Conservation (phyloP, 2,113 vertebrate genomes). For the pig (Sus scrofa) region T2T-Sscrofa CM000812.6:50687501-50688000, state of each 20-base stretch:
- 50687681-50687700: slow-evolving; percentile 97
- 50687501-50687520: slow-evolving; percentile 89
- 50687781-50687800: slow-evolving; percentile 87
- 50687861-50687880: slow-evolving; percentile 87
- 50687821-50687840: slow-evolving; percentile 88
- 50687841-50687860: slow-evolving; percentile 86
- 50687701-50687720: slow-evolving; percentile 97
- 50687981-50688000: slow-evolving; percentile 86
- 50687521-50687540: slow-evolving; percentile 88
- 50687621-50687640: slow-evolving; percentile 97
- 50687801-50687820: slow-evolving; percentile 87
- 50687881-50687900: slow-evolving; percentile 83
- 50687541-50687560: slow-evolving; percentile 89
- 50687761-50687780: slow-evolving; percentile 90
- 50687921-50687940: slow-evolving; percentile 84
- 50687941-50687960: slow-evolving; percentile 84
- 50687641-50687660: slow-evolving; percentile 96
- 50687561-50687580: slow-evolving; percentile 91
- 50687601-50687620: slow-evolving; percentile 92
- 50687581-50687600: slow-evolving; percentile 89
- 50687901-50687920: slow-evolving; percentile 86
- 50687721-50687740: slow-evolving; percentile 95
- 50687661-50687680: slow-evolving; percentile 96
- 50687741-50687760: slow-evolving; percentile 89
- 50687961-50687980: slow-evolving; percentile 87